Base-by-base conservation (phyloP, 1,140 invertebrate species). In the Cydia fagiglandana region DNA sequence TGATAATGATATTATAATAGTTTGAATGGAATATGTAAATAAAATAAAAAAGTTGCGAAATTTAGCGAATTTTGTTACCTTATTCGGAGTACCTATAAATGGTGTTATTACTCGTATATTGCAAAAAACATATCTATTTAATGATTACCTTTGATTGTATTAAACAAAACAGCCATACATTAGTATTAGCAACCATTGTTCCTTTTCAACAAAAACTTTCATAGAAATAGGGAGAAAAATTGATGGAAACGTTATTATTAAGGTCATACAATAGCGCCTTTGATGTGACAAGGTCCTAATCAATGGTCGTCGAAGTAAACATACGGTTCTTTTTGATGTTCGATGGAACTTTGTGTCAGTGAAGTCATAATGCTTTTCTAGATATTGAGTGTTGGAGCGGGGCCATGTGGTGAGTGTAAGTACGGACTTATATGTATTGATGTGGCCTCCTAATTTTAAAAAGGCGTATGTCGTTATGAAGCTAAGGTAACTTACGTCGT, bases 271-370 rank as follows among this genome's bases (percentile, higher is more conserved):
- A 91, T 90, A 73, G 83, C 70, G 79, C 76, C 87, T 90, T 91
- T 91, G 89, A 91, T 90, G 88, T 90, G 88, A 90, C 89, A 88
- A 79, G 82, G 82, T 80, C 80, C 79, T 87, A 89, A 88, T 90
- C 86, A 89, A 91, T 85, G 85, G 80, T 74, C 81, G 80, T 80
- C 79, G 80, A 79, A 75, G 81, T 79, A 86, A 85, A 88, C 80
- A 78, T 79, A 81, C 76, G 78, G 78, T 34, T 79, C 83, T 84
- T 85, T 89, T 89, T 86, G 87, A 88, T 88, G 81, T 88, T 74
- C 34, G 73, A 79, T 79, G 78, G 53, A 64, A 74, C 41, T 76
- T 13, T 78, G 73, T 68, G 68, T 70, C 56, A 80, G 76, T 80
- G 73, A 78, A 79, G 74, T 81, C 76, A 77, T 80, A 79, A 81